phyloP scores from a whole-genome alignment of 2,113 vertebrate species.

The Dasyornis broadbenti region DNA sequence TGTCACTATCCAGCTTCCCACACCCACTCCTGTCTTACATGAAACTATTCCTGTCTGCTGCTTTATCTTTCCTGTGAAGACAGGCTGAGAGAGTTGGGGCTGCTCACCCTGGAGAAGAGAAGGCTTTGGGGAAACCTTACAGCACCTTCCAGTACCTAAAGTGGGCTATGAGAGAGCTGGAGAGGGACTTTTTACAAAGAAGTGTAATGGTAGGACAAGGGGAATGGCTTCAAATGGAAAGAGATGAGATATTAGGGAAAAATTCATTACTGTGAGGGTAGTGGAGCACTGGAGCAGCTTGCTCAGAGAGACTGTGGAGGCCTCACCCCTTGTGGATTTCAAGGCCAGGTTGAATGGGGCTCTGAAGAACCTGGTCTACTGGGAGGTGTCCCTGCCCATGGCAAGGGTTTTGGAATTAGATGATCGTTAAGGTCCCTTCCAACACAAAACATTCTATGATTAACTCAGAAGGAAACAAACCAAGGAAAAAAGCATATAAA shows the following conservation, averaged over 20 bases:
- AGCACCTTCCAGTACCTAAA: neutral
- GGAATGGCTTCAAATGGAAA: neutral
- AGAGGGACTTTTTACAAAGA: neutral
- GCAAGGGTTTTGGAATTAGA: neutral
- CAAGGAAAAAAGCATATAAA: neutral
- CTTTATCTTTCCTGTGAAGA: neutral
- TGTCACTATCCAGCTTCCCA: neutral
- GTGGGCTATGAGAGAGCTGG: neutral
- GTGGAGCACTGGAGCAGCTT: neutral
- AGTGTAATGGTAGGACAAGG: neutral
- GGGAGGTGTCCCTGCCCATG: neutral
- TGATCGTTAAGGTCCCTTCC: neutral
- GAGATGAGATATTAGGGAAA: neutral
- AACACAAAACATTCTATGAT: neutral
- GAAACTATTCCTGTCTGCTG: neutral
- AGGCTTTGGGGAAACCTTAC: neutral
- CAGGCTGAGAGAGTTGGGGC: neutral
- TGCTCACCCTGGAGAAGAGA: neutral
- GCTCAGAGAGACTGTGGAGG: neutral
- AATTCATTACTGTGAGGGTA: neutral
- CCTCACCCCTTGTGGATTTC: neutral
- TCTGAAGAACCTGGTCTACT: neutral
- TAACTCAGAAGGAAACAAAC: neutral
- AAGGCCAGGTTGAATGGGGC: neutral
- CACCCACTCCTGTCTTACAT: neutral